These are phyloP conservation scores for Anguilla rostrata DNA, from an alignment of 2,113 vertebrate species.

Conservation along the genomic window DNA sequence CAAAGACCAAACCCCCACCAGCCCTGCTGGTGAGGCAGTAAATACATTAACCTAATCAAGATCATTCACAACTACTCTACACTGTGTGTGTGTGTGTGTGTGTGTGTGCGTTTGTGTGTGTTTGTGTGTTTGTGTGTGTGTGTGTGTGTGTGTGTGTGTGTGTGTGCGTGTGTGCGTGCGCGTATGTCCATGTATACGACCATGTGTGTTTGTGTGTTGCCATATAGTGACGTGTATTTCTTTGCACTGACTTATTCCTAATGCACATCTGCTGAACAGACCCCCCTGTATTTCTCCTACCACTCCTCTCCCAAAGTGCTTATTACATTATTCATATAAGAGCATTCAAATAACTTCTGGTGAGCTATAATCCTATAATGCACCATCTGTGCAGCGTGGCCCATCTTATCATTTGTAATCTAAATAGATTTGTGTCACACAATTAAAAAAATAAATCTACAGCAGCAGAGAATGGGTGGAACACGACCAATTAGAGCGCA, in stretches of 20 bases:
- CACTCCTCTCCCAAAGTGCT: slow-evolving; percentile 37
- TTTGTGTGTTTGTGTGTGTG: background rate
- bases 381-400: slow-evolving; percentile 59
- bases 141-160: background rate
- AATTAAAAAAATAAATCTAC: slow-evolving; percentile 40
- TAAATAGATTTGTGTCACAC: slow-evolving; percentile 43
- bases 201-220: background rate
- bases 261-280: slow-evolving; percentile 51
- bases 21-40: slow-evolving; percentile 55
- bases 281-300: slow-evolving; percentile 34
- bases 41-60: slow-evolving; percentile 64
- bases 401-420: slow-evolving; percentile 41
- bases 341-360: slow-evolving; percentile 63
- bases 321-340: slow-evolving; percentile 62
- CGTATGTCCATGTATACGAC: background rate
- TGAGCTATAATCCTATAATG: slow-evolving; percentile 58
- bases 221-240: background rate
- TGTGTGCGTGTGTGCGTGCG: background rate
- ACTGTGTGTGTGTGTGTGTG: slow-evolving; percentile 15
- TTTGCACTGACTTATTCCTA: slow-evolving; percentile 47
- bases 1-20: slow-evolving; percentile 55
- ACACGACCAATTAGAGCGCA: slow-evolving; percentile 47
- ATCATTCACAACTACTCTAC: slow-evolving; percentile 39
- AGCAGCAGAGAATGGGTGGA: slow-evolving; percentile 41
- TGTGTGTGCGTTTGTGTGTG: background rate